Evolutionary conservation across 2,888 invertebrate species (phyloP).

Genomic region (Pachycephus smyrnensis): DNA sequence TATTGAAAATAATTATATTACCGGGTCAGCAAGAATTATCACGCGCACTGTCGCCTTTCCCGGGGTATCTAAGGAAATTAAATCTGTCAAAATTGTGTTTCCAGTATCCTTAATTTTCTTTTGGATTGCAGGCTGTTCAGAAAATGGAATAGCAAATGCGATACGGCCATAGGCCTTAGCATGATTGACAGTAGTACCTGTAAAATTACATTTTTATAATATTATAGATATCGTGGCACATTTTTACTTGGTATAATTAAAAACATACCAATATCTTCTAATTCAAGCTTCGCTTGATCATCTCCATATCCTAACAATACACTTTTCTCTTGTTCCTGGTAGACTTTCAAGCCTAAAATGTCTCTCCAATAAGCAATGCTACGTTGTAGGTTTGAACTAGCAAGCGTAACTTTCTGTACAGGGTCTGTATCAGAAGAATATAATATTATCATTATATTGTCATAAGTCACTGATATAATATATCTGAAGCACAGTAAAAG

Average conservation of each 20-base stretch:
- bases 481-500: slow-evolving; percentile 6
- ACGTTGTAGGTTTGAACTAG: slow-evolving; percentile 80
- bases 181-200: slow-evolving; percentile 79
- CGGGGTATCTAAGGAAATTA: slow-evolving; percentile 94
- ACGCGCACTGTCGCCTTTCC: slow-evolving; percentile 97
- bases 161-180: slow-evolving; percentile 95
- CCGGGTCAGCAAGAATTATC: slow-evolving; percentile 95
- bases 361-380: slow-evolving; percentile 89
- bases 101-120: slow-evolving; percentile 77
- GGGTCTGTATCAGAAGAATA: slow-evolving; percentile 73
- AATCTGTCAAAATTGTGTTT: slow-evolving; percentile 85
- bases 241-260: neutral
- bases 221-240: neutral
- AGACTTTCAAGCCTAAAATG: slow-evolving; percentile 79
- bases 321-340: slow-evolving; percentile 73
- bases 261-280: slow-evolving; percentile 77
- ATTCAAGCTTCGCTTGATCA: slow-evolving; percentile 81
- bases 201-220: slow-evolving; percentile 21
- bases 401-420: slow-evolving; percentile 82
- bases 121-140: slow-evolving; percentile 82
- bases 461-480: neutral
- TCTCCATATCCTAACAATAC: slow-evolving; percentile 78
- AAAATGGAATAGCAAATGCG: slow-evolving; percentile 90
- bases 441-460: neutral
- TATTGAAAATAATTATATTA: slow-evolving; percentile 53